Conservation (phyloP, 2,888 invertebrate species). For the Drosophila mayaguana region DNA sequence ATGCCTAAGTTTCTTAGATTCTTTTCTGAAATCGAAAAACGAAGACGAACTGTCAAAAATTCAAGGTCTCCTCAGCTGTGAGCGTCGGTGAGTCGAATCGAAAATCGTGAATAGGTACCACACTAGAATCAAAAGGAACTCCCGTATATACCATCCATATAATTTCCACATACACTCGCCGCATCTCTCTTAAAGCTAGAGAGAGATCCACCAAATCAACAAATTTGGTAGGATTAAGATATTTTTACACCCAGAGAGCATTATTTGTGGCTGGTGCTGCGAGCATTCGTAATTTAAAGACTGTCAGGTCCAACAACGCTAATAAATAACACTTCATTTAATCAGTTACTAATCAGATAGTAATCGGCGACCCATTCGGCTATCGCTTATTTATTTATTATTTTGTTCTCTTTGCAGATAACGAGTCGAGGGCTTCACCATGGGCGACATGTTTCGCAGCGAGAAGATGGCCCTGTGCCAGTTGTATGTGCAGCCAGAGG, state of each 20-base stretch:
- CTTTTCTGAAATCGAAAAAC: too few species aligned
- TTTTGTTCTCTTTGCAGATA: constrained; percentile 31
- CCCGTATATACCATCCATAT: too few species aligned
- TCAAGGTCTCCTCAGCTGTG: too few species aligned
- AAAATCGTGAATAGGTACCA: too few species aligned
- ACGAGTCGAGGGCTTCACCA: constrained; percentile 75
- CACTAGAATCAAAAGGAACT: too few species aligned
- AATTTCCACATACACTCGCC: too few species aligned
- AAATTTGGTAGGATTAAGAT: constrained; percentile 1
- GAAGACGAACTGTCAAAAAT: too few species aligned
- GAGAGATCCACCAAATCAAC: too few species aligned
- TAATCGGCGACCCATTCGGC: constrained; percentile 46
- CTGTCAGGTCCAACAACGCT: constrained; percentile 9
- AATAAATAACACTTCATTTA: constrained; percentile 58
- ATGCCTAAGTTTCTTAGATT: too few species aligned
- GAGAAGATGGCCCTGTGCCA: constrained; percentile 97
- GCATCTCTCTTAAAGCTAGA: too few species aligned
- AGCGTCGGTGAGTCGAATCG: too few species aligned
- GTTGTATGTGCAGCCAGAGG: constrained; percentile 97
- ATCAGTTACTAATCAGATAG: constrained; percentile 52
- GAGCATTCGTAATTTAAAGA: constrained; percentile 20
- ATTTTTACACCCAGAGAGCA: constrained; percentile 2
- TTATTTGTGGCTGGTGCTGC: constrained; percentile 27
- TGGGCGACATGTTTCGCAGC: constrained; percentile 94
- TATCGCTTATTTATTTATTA: not conserved